Conservation (phyloP, 2,113 vertebrate species). For the Pristiophorus japonicus region DNA sequence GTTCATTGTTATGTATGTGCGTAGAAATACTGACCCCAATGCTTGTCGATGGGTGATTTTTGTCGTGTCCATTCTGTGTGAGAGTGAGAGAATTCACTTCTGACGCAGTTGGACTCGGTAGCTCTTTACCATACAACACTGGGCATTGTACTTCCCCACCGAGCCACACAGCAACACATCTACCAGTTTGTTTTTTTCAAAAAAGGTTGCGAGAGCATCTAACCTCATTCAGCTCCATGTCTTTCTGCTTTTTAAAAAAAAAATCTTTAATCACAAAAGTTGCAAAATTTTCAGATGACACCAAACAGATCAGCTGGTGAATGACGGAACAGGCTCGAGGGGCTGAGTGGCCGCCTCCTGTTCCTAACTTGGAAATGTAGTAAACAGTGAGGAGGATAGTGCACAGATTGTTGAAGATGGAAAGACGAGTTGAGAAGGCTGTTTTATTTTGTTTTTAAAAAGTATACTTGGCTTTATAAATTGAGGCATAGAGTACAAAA, state of each 20-base stretch:
- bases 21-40: neutral
- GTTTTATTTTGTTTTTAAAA: neutral
- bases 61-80: neutral
- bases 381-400: neutral
- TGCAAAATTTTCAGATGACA: neutral
- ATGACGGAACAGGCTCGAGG: neutral
- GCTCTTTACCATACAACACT: neutral
- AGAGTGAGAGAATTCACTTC: neutral
- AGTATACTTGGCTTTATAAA: neutral
- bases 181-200: neutral
- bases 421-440: neutral
- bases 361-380: neutral
- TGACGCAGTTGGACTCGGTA: neutral
- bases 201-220: neutral
- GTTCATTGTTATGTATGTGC: neutral
- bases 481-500: neutral
- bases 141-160: neutral
- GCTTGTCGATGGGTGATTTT: neutral
- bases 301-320: neutral
- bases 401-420: neutral
- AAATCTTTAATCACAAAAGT: neutral
- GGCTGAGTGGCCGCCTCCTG: too few species aligned
- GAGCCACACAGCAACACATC: neutral
- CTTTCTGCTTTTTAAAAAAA: neutral
- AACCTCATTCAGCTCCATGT: neutral